These are phyloP conservation scores for Antheraea assamensis DNA, from an alignment of 2,888 invertebrate genomes.

Conservation along the genomic window DNA sequence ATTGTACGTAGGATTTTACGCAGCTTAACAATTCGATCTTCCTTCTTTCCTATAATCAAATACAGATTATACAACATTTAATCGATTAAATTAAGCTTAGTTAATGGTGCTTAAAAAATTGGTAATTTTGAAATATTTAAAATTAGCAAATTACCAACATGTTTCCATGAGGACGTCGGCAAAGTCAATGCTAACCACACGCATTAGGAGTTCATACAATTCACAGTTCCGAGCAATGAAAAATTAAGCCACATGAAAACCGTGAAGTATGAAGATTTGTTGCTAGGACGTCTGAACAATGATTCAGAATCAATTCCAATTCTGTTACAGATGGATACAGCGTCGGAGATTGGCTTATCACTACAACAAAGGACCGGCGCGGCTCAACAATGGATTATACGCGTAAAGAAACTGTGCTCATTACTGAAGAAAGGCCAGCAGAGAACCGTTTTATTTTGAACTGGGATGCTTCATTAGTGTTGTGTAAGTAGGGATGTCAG, in stretches of 20 bases:
- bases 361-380: constrained; percentile 47
- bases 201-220: not conserved
- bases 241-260: not conserved
- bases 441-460: constrained; percentile 41
- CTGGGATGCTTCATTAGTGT: constrained; percentile 42
- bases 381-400: constrained; percentile 47
- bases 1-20: too few species aligned
- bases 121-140: too few species aligned
- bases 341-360: constrained; percentile 52
- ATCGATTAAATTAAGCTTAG: too few species aligned
- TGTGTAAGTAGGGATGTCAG: not conserved
- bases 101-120: too few species aligned
- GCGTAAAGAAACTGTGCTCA: constrained; percentile 50
- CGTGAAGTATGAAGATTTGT: not conserved
- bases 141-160: too few species aligned
- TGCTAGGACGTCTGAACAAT: not conserved
- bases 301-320: constrained; percentile 7
- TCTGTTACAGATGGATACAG: constrained; percentile 32
- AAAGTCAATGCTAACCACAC: not conserved
- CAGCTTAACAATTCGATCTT: too few species aligned
- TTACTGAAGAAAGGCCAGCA: constrained; percentile 48
- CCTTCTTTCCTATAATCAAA: too few species aligned
- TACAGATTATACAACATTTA: too few species aligned
- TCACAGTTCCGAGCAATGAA: not conserved
- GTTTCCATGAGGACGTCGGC: too few species aligned